Percentiles rank a stretch among this genome's conserved stretches.
Evolutionary conservation across 2,888 invertebrate species (phyloP).

Genomic region (Cheilosia vernalis): DNA sequence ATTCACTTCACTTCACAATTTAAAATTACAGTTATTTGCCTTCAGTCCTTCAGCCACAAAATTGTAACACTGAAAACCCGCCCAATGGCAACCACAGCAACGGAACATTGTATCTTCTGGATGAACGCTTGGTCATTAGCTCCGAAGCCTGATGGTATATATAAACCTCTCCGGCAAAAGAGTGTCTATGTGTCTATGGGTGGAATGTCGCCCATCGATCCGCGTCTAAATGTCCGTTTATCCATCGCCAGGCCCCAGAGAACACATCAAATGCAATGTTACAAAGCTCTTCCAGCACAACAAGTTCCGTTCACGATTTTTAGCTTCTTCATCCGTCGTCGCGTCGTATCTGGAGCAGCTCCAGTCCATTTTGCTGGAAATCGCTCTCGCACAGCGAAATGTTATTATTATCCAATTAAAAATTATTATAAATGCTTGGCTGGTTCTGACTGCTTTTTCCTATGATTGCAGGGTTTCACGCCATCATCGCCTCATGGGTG

Average conservation of each 20-base stretch:
- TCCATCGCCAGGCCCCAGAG: constrained; percentile 31
- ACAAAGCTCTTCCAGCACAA: constrained; percentile 21
- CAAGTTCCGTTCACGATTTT: constrained; percentile 50
- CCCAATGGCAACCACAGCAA: constrained; percentile 46
- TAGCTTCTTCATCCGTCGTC: background rate
- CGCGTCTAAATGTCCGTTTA: constrained; percentile 39
- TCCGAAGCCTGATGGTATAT: background rate
- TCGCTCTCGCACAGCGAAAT: constrained; percentile 50
- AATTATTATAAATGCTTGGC: constrained; percentile 71
- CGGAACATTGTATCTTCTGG: constrained; percentile 9
- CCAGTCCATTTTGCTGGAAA: constrained; percentile 13
- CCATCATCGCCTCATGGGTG: constrained; percentile 56
- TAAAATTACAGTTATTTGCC: constrained; percentile 66
- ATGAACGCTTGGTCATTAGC: background rate
- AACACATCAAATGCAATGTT: constrained; percentile 26
- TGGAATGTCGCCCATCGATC: constrained; percentile 67
- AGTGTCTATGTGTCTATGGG: background rate
- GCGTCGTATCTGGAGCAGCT: constrained; percentile 65
- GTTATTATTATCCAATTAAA: constrained; percentile 74
- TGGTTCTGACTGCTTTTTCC: constrained; percentile 53
- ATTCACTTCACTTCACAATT: constrained; percentile 10
- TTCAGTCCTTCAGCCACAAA: constrained; percentile 28
- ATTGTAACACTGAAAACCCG: constrained; percentile 56
- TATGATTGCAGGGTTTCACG: constrained; percentile 72
- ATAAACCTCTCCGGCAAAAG: background rate